Evolutionary conservation across 1,140 invertebrate species (phyloP).

Genomic region (Hypsibius dujardini): DNA sequence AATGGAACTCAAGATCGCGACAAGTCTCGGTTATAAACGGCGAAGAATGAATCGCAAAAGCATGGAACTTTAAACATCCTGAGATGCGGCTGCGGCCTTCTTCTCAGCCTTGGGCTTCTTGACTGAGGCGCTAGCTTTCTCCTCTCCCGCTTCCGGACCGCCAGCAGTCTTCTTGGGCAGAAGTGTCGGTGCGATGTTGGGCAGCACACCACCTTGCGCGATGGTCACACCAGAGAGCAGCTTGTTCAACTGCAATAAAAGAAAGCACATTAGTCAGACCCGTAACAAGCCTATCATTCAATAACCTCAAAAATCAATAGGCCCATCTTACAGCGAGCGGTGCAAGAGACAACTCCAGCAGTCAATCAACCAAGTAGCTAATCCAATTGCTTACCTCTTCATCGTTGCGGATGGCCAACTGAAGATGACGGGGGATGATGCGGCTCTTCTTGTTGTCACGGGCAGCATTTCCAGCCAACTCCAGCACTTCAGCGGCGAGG

Average conservation of each 20-base stretch:
- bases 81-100: not conserved
- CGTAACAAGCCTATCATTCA: not conserved
- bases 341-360: not conserved
- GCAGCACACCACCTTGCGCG: conserved; percentile 61
- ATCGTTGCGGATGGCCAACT: conserved; percentile 65
- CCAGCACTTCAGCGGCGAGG: conserved; percentile 52
- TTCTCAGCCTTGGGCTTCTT: not conserved
- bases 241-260: conserved; percentile 44
- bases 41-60: no score
- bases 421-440: conserved; percentile 61
- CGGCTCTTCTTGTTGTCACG: conserved; percentile 42
- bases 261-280: not conserved
- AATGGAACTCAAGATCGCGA: no score
- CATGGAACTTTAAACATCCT: conserved; percentile 5
- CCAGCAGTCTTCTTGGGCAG: conserved; percentile 46
- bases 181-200: conserved; percentile 54
- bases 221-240: conserved; percentile 60
- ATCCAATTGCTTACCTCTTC: conserved; percentile 40
- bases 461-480: conserved; percentile 43
- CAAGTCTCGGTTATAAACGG: no score
- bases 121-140: not conserved
- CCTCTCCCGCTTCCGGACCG: conserved; percentile 17
- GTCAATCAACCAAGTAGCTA: not conserved
- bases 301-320: no score
- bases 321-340: no score